These are phyloP conservation scores for Sylvietta virens DNA, from an alignment of 2,113 vertebrate species.

Conservation along the genomic window DNA sequence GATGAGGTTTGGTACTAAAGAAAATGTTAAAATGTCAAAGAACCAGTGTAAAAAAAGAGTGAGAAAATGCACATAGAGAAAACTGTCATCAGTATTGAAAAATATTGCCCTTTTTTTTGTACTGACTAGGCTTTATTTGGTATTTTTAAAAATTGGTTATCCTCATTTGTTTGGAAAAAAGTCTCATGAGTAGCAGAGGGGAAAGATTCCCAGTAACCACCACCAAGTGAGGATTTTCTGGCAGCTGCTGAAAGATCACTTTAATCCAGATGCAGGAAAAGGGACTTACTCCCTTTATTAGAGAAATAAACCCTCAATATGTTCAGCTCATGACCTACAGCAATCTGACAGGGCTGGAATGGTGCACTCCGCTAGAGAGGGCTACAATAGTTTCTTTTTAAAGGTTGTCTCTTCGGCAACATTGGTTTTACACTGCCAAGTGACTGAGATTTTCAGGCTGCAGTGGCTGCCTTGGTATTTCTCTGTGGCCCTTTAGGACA, in stretches of 20 bases:
- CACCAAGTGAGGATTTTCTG: neutral
- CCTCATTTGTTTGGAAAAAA: neutral
- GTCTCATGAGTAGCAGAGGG: neutral
- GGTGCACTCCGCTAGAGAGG: neutral
- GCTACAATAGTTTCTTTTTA: neutral
- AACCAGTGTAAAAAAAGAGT: neutral
- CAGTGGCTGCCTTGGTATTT: neutral
- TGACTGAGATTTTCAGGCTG: neutral
- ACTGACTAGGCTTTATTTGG: neutral
- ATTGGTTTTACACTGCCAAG: neutral
- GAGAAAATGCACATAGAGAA: neutral
- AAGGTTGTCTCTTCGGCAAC: slow-evolving; percentile 30
- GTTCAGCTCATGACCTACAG: neutral
- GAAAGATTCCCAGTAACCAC: neutral
- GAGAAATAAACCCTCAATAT: neutral
- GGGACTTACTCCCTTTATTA: slow-evolving; percentile 3
- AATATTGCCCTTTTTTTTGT: neutral
- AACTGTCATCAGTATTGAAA: neutral
- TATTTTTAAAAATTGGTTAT: neutral
- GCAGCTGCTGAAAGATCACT: slow-evolving; percentile 36
- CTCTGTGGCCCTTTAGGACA: neutral
- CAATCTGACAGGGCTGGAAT: neutral
- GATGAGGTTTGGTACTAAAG: slow-evolving; percentile 18
- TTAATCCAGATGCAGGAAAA: neutral
- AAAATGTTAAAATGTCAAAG: slow-evolving; percentile 52